A percentile compares a stretch with the other conserved stretches of the same genome.
Evolutionary conservation across 2,797 vertebrate genomes (phyloP).

Genomic region (Neopelma chrysocephalum): DNA sequence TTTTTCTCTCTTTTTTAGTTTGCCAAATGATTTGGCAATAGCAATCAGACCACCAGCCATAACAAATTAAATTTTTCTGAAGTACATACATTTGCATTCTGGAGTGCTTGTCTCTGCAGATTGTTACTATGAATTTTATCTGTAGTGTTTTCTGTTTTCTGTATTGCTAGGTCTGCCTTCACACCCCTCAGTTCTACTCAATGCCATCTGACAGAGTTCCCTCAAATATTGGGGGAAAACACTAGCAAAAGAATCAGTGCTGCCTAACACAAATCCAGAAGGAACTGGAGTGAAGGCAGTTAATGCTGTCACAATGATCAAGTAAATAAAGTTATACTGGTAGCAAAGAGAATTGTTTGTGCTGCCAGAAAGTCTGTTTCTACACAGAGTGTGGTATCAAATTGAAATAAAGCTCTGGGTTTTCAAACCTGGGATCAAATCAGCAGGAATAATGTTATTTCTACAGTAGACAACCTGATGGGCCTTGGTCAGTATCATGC

Average conservation of each 20-base stretch:
- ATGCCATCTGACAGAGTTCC: neutral
- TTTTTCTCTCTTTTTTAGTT: neutral
- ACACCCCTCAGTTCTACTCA: neutral
- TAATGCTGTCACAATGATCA: neutral
- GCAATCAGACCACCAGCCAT: neutral
- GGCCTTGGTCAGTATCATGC: neutral
- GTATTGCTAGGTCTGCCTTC: neutral
- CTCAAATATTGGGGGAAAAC: neutral
- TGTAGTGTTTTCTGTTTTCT: neutral
- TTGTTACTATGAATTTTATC: neutral
- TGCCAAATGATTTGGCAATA: neutral
- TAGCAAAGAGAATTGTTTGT: neutral
- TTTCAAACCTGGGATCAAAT: neutral
- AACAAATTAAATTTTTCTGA: constrained; percentile 8
- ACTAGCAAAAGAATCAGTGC: neutral
- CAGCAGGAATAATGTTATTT: neutral
- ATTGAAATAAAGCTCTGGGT: neutral
- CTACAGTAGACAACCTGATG: neutral
- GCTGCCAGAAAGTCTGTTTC: neutral
- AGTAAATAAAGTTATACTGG: neutral
- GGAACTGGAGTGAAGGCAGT: neutral
- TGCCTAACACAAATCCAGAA: neutral
- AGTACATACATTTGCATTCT: neutral
- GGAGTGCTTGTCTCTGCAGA: neutral
- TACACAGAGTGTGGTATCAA: neutral